These are phyloP conservation scores for Anthonomus grandis DNA, from an alignment of 1,140 invertebrate genomes.

Conservation along the genomic window DNA sequence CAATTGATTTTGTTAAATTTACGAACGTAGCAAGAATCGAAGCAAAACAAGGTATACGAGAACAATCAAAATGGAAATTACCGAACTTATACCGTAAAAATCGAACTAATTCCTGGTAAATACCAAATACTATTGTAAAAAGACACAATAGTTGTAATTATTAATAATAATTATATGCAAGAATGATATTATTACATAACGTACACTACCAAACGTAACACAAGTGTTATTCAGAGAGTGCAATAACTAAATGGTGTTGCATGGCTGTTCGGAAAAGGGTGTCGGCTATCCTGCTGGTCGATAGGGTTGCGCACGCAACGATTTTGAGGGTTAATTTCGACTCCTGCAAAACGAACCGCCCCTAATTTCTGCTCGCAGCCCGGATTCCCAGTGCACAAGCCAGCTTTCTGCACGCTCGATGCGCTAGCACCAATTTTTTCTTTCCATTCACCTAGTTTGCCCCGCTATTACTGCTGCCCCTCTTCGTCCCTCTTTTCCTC, in stretches of 20 bases:
- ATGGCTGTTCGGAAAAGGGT: slow-evolving; percentile 46
- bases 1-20: slow-evolving; percentile 41
- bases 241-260: slow-evolving; percentile 52
- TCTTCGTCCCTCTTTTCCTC: neutral
- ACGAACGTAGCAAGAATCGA: slow-evolving; percentile 43
- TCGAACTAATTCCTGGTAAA: slow-evolving; percentile 45
- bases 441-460: slow-evolving; percentile 17
- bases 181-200: slow-evolving; percentile 53
- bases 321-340: slow-evolving; percentile 15
- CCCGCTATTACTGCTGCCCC: slow-evolving; percentile 1
- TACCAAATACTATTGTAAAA: slow-evolving; percentile 48
- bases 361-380: slow-evolving; percentile 23
- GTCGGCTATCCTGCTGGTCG: slow-evolving; percentile 46
- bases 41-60: slow-evolving; percentile 45
- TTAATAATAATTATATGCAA: slow-evolving; percentile 52
- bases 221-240: slow-evolving; percentile 53
- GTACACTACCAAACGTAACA: slow-evolving; percentile 53
- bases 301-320: slow-evolving; percentile 44
- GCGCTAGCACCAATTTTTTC: slow-evolving; percentile 5
- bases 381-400: slow-evolving; percentile 25
- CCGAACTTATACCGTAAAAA: slow-evolving; percentile 46
- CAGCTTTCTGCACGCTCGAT: slow-evolving; percentile 25
- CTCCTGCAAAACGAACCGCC: slow-evolving; percentile 24
- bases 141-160: slow-evolving; percentile 50
- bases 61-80: slow-evolving; percentile 37